These are phyloP conservation scores for Hassar affinis DNA, from an alignment of 2,113 vertebrate genomes.

Conservation along the genomic window DNA sequence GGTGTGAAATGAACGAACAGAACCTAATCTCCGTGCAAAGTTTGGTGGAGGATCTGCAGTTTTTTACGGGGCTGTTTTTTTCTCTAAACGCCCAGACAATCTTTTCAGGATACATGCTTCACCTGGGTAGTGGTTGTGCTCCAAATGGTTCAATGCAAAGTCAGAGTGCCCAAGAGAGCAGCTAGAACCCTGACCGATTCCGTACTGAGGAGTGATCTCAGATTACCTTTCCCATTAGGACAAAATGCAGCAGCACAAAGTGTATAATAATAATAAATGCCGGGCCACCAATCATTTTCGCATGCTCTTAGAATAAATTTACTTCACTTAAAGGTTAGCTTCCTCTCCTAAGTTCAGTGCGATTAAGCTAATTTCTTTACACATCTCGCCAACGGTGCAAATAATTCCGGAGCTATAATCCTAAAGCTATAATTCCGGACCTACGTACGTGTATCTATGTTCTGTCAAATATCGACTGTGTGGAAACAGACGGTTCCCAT, in stretches of 20 bases:
- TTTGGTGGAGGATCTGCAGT: background rate
- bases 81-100: background rate
- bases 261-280: too few relatives aligned
- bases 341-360: background rate
- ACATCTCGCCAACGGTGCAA: background rate
- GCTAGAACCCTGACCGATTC: background rate
- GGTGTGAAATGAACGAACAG: background rate
- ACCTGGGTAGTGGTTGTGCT: too few relatives aligned
- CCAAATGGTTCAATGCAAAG: too few relatives aligned
- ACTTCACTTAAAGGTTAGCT: background rate
- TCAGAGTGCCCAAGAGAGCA: background rate
- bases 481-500: background rate
- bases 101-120: too few relatives aligned
- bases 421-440: background rate
- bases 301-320: background rate
- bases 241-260: background rate
- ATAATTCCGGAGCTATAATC: background rate
- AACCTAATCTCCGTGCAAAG: background rate
- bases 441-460: background rate
- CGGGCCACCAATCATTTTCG: background rate
- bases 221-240: too few relatives aligned
- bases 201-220: background rate
- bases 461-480: background rate
- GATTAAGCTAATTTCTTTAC: background rate
- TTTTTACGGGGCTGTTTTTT: background rate